These are phyloP conservation scores for Biston betularia DNA, from an alignment of 2,888 invertebrate species.

Conservation along the genomic window DNA sequence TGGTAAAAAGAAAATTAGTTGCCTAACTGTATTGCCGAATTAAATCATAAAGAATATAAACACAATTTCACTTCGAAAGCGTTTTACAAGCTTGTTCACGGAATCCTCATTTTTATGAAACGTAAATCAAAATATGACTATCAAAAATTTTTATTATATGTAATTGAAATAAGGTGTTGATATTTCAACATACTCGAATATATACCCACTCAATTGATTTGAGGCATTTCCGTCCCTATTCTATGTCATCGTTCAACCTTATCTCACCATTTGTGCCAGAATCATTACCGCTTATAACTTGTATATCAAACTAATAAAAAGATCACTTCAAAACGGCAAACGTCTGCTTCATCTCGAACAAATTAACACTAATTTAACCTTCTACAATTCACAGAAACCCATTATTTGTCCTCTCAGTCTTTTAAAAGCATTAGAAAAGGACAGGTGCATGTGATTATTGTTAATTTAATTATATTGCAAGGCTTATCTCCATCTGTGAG, in stretches of 20 bases:
- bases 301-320: conserved; percentile 36
- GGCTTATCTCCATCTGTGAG: conserved; percentile 63
- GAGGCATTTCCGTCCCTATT: background rate
- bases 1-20: too few species aligned
- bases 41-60: too few species aligned
- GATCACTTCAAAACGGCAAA: conserved; percentile 38
- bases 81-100: too few species aligned
- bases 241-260: conserved; percentile 22
- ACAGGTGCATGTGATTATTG: conserved; percentile 60
- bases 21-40: too few species aligned
- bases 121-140: too few species aligned
- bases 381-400: conserved; percentile 39
- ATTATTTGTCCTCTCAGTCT: conserved; percentile 50
- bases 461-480: conserved; percentile 76
- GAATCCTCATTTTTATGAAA: too few species aligned
- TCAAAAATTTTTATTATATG: too few species aligned
- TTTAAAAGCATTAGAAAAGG: conserved; percentile 50
- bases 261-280: conserved; percentile 16
- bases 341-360: conserved; percentile 38
- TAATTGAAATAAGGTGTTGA: background rate
- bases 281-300: conserved; percentile 21
- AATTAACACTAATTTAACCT: conserved; percentile 42
- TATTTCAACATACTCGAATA: background rate
- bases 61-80: too few species aligned
- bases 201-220: background rate